Evolutionary conservation across 2,113 vertebrate genomes (phyloP).

Genomic region (Osmerus mordax): DNA sequence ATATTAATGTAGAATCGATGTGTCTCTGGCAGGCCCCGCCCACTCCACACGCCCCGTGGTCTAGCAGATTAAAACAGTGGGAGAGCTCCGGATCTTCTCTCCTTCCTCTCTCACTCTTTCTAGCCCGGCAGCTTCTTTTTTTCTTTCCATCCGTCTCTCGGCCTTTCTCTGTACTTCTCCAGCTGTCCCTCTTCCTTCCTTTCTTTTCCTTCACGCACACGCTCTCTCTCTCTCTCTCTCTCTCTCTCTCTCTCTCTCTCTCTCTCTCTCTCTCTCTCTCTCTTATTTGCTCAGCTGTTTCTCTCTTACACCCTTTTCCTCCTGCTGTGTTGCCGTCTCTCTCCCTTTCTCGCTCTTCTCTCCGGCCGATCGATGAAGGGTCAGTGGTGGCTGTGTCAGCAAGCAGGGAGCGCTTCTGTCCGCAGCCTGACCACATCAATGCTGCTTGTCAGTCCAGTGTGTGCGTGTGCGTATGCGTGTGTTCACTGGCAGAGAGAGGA

Average conservation of each 20-base stretch:
- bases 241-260: background rate
- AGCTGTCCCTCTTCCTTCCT: background rate
- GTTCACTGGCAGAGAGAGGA: background rate
- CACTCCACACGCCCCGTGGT: background rate
- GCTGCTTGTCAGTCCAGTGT: constrained; percentile 15
- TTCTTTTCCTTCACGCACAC: too few relatives aligned
- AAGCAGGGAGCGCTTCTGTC: constrained; percentile 13
- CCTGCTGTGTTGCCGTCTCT: background rate
- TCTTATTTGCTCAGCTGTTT: background rate
- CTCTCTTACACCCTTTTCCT: background rate
- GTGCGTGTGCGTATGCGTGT: constrained; percentile 4
- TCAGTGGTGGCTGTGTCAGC: constrained; percentile 47
- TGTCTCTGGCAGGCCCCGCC: constrained; percentile 8
- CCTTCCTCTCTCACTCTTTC: background rate
- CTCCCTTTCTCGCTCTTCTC: background rate
- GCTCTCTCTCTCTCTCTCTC: background rate
- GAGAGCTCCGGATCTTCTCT: constrained; percentile 8
- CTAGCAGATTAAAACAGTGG: constrained; percentile 33
- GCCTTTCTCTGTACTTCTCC: background rate
- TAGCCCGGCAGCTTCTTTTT: background rate
- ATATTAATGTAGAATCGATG: constrained; percentile 42
- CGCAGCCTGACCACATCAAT: constrained; percentile 19
- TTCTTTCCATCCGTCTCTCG: constrained; percentile 5
- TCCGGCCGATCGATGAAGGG: constrained; percentile 38
- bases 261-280: constrained; percentile 13